A percentile compares a stretch with the other conserved stretches of the same genome.
phyloP scores from a whole-genome alignment of 2,113 vertebrate genomes.

The Periophthalmus modestus region DNA sequence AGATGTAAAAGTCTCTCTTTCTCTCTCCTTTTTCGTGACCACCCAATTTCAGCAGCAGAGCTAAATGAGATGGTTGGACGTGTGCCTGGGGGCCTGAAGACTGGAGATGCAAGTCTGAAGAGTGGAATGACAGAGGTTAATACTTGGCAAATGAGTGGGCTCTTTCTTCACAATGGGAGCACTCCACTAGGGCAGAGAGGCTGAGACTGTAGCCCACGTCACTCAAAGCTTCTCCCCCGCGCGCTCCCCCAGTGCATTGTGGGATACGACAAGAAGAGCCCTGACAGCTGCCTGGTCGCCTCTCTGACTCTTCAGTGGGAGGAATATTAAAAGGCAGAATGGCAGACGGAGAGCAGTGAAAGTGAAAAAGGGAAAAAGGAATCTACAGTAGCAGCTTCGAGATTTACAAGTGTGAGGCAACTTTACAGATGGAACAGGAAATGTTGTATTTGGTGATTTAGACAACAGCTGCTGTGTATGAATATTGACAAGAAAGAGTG shows the following conservation, averaged over 20 bases:
- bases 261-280: constrained; percentile 33
- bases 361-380: constrained; percentile 12
- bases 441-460: neutral
- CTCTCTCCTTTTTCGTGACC: constrained; percentile 6
- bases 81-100: constrained; percentile 25
- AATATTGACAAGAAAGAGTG: neutral
- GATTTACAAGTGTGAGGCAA: neutral
- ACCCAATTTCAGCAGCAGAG: constrained; percentile 32
- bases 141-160: constrained; percentile 47
- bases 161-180: constrained; percentile 42
- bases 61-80: constrained; percentile 41
- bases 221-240: constrained; percentile 32
- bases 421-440: neutral
- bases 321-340: constrained; percentile 22
- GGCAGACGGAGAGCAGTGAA: neutral
- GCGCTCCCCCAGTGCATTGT: constrained; percentile 14
- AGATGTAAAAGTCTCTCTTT: constrained; percentile 2
- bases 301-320: constrained; percentile 30
- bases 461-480: neutral
- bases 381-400: neutral
- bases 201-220: constrained; percentile 39
- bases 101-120: constrained; percentile 29
- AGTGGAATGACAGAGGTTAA: constrained; percentile 55
- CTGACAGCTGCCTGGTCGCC: constrained; percentile 34
- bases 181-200: constrained; percentile 33